Conservation (phyloP, 2,888 invertebrate species). For the Pyrochroa serraticornis region DNA sequence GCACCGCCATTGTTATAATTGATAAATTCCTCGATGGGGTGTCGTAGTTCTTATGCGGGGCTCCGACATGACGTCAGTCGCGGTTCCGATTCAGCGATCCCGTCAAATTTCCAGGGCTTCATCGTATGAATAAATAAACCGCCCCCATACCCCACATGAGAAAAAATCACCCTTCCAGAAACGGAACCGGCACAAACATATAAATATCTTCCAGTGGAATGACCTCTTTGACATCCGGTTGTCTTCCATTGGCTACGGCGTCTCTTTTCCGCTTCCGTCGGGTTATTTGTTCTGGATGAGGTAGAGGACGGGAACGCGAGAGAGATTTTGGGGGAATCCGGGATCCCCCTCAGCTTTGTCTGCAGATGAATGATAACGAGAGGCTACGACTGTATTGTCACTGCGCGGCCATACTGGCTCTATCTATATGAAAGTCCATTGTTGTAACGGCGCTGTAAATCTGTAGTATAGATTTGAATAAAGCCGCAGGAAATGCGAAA, state of each 20-base stretch:
- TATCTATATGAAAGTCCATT: constrained; percentile 51
- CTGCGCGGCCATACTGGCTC: constrained; percentile 48
- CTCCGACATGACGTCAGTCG: not conserved
- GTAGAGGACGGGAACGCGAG: constrained; percentile 35
- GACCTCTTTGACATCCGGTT: constrained; percentile 54
- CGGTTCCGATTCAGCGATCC: constrained; percentile 14
- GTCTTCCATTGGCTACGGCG: constrained; percentile 51
- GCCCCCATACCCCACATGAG: constrained; percentile 44
- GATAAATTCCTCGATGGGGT: too few relatives aligned
- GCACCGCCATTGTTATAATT: too few relatives aligned
- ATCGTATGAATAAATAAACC: constrained; percentile 49
- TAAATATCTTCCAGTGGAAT: constrained; percentile 56
- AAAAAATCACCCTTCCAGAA: constrained; percentile 49
- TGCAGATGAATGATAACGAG: constrained; percentile 53
- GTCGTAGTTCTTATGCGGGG: too few relatives aligned
- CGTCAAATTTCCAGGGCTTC: constrained; percentile 34
- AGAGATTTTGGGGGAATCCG: constrained; percentile 36
- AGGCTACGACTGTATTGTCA: constrained; percentile 53
- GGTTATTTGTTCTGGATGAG: constrained; percentile 49
- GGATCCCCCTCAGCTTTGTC: constrained; percentile 43
- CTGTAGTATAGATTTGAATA: constrained; percentile 48
- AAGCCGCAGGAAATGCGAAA: constrained; percentile 50
- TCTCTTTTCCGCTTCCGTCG: constrained; percentile 53
- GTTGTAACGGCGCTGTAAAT: constrained; percentile 49
- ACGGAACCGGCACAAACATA: constrained; percentile 51